Conservation (phyloP, 2,888 invertebrate genomes). For the Prenolepis imparis region DNA sequence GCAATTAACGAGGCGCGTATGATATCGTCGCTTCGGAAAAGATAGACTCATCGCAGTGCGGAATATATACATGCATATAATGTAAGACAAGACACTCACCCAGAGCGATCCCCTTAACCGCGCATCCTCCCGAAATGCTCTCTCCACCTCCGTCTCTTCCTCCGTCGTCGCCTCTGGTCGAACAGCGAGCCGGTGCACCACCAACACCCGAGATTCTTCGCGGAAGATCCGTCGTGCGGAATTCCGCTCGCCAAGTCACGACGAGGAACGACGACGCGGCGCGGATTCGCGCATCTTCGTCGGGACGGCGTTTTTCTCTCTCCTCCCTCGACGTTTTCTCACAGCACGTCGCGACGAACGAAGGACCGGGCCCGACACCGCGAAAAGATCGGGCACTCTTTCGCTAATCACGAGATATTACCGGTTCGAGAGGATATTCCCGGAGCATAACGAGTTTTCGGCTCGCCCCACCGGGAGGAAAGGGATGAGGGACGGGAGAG, state of each 20-base stretch:
- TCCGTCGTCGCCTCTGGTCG: slow-evolving; percentile 17
- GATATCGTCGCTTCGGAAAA: not conserved
- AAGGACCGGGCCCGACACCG: not conserved
- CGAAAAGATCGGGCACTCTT: slow-evolving; percentile 6
- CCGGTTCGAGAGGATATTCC: slow-evolving; percentile 47
- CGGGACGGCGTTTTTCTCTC: slow-evolving; percentile 26
- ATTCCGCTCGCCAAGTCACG: slow-evolving; percentile 25
- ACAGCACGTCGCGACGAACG: not conserved
- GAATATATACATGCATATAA: not conserved
- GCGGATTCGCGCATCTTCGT: slow-evolving; percentile 22
- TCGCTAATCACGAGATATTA: slow-evolving; percentile 55
- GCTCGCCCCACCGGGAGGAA: slow-evolving; percentile 13
- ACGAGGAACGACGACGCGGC: not conserved
- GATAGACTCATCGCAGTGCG: not conserved
- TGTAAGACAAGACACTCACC: slow-evolving; percentile 9
- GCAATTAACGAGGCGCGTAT: not conserved
- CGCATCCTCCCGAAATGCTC: slow-evolving; percentile 36
- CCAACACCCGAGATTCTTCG: not conserved
- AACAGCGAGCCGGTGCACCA: slow-evolving; percentile 27
- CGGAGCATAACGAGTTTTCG: slow-evolving; percentile 53
- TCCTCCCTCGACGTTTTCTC: not conserved
- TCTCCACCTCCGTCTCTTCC: slow-evolving; percentile 26
- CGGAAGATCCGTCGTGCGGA: slow-evolving; percentile 1
- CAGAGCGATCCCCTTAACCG: slow-evolving; percentile 1
- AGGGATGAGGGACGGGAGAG: not conserved